Evolutionary conservation across 2,113 vertebrate genomes (phyloP), one percentile per base, ranked within the genome.

Genomic region (Cyphomyrus discorhynchus): DNA sequence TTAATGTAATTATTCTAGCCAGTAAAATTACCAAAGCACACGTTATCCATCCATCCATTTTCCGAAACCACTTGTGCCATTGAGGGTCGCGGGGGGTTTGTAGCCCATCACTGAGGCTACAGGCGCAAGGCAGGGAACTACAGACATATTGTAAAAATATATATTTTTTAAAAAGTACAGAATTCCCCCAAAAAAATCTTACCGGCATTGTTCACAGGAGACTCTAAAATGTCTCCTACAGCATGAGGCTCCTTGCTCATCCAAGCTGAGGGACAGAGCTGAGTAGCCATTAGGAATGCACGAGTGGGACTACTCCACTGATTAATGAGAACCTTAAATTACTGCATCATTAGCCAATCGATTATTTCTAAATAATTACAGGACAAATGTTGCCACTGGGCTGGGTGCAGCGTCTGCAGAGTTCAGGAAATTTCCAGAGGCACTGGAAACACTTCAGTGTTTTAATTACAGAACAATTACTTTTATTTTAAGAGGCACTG

Each of bases 291-390:
- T 92, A 88, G 83, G 91, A 89, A 92, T 91, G 89, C 91, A 91
- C 82, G 62, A 91, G 92, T 92, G 91, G 93, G 91, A 94, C 94
- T 93, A 93, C 92, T 91, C 92, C 90, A 90, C 89, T 92, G 89
- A 94, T 94, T 93, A 93, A 92, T 91, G 90, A 91, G 91, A 90
- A 86, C 90, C 92, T 89, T 93, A 93, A 94, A 93, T 94, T 90
- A 93, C 90, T 87, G 88, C 90, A 93, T 95, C 93, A 92, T 95
- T 93, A 93, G 91, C 93, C 88, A 90, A 93, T 92, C 93, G 89
- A 93, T 94, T 94, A 94, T 93, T 93, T 94, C 91, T 89, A 93
- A 93, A 94, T 93, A 94, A 94, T 93, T 92, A 90, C 86, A 92
- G 70, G 5, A 87, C 90, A 92, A 92, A 10, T 74, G 77, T 89